phyloP scores from a whole-genome alignment of 2,888 invertebrate genomes.

The Drosophila merina region DNA sequence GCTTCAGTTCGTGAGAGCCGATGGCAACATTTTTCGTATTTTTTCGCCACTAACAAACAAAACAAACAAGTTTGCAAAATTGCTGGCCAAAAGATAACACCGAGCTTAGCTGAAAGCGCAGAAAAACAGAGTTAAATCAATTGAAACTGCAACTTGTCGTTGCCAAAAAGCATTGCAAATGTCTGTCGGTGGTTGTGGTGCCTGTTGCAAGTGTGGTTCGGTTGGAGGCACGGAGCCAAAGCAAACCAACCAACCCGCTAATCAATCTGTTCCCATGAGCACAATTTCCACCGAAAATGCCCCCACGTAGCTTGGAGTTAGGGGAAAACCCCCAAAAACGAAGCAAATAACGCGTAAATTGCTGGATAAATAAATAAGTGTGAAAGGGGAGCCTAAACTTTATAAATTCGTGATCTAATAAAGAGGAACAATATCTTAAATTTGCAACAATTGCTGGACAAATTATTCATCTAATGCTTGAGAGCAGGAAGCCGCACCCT shows the following conservation, averaged over 20 bases:
- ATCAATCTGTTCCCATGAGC: constrained; percentile 80
- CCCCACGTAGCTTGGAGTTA: constrained; percentile 56
- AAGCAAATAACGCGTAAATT: constrained; percentile 53
- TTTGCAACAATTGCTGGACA: background rate
- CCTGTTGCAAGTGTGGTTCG: constrained; percentile 33
- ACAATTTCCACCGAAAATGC: constrained; percentile 66
- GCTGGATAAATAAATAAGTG: constrained; percentile 23
- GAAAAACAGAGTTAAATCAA: constrained; percentile 33
- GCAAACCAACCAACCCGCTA: constrained; percentile 59
- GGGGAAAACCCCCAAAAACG: constrained; percentile 53
- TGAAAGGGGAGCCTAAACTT: no score
- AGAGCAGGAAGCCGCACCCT: constrained; percentile 70
- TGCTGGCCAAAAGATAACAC: constrained; percentile 51
- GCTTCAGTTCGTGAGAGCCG: constrained; percentile 39
- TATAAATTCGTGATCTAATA: no score
- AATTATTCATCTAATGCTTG: background rate
- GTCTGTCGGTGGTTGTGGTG: constrained; percentile 48
- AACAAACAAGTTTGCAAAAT: constrained; percentile 71
- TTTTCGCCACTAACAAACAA: constrained; percentile 38
- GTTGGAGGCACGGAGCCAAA: constrained; percentile 62
- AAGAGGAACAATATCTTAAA: constrained; percentile 1
- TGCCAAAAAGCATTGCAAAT: constrained; percentile 77
- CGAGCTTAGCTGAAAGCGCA: no score
- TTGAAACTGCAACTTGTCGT: constrained; percentile 68
- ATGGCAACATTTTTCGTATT: constrained; percentile 22